phyloP scores from a whole-genome alignment of 2,888 invertebrate species.

The Drosophila longiperda region DNA sequence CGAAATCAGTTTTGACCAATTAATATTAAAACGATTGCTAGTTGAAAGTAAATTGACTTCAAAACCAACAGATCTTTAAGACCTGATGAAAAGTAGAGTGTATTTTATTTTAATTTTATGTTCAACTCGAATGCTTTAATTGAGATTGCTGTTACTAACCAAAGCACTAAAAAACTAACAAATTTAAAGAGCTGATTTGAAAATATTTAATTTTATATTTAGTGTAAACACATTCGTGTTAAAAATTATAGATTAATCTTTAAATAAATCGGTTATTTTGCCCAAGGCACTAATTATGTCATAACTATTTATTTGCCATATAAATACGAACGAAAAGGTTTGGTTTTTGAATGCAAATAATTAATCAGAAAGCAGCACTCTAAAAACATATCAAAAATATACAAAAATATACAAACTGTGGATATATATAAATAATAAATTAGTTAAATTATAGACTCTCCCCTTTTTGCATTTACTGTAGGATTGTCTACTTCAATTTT shows the following conservation, averaged over 20 bases:
- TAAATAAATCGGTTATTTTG: background rate
- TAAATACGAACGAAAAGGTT: background rate
- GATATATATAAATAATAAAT: background rate
- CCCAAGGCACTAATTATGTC: background rate
- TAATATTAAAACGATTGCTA: constrained; percentile 15
- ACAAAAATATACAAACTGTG: background rate
- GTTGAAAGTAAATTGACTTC: background rate
- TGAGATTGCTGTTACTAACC: background rate
- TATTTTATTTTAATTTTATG: background rate
- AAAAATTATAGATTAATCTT: background rate
- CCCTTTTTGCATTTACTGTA: background rate
- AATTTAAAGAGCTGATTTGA: background rate
- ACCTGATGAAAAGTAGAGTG: background rate
- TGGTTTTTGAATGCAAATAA: background rate
- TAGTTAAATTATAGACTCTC: background rate
- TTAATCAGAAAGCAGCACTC: background rate
- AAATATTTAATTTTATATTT: background rate
- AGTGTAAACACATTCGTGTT: background rate
- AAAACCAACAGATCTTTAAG: background rate
- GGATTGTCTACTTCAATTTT: background rate
- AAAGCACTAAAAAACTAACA: rapidly evolving
- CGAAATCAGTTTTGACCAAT: constrained; percentile 26
- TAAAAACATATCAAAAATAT: background rate
- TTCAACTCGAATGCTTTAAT: background rate
- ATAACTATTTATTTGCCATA: background rate